Conservation (phyloP, 1,140 invertebrate species). For the Dryas iulia region DNA sequence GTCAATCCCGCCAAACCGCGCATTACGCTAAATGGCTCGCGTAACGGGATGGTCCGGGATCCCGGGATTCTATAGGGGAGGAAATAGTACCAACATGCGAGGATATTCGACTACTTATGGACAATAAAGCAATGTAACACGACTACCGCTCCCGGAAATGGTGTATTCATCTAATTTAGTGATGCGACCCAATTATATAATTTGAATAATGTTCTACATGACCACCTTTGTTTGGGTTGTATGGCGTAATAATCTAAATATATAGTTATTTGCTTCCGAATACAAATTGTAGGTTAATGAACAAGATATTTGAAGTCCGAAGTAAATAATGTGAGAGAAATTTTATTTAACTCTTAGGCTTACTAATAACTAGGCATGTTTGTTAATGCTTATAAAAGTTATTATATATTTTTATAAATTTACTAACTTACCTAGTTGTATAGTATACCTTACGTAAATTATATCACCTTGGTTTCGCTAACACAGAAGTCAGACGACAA, state of each 20-base stretch:
- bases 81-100: conserved; percentile 62
- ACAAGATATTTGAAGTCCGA: neutral
- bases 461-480: conserved; percentile 21
- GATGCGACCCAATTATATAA: conserved; percentile 21
- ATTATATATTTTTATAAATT: too few species aligned
- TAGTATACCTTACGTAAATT: conserved; percentile 14
- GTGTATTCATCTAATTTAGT: conserved; percentile 47
- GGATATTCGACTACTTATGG: conserved; percentile 62
- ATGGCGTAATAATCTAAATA: neutral
- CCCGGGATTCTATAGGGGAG: conserved; percentile 51
- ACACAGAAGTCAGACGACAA: conserved; percentile 35
- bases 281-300: neutral
- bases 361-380: too few species aligned
- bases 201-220: conserved; percentile 14
- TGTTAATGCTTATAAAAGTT: too few species aligned
- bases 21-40: conserved; percentile 75
- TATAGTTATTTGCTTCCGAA: neutral
- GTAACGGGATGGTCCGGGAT: conserved; percentile 50
- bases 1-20: conserved; percentile 72
- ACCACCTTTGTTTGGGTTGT: neutral
- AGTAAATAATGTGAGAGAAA: neutral
- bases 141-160: conserved; percentile 51
- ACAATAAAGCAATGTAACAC: conserved; percentile 69
- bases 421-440: neutral
- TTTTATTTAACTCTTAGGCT: too few species aligned